Base-by-base conservation (phyloP, 2,888 invertebrate genomes). In the Noctua pronuba region DNA sequence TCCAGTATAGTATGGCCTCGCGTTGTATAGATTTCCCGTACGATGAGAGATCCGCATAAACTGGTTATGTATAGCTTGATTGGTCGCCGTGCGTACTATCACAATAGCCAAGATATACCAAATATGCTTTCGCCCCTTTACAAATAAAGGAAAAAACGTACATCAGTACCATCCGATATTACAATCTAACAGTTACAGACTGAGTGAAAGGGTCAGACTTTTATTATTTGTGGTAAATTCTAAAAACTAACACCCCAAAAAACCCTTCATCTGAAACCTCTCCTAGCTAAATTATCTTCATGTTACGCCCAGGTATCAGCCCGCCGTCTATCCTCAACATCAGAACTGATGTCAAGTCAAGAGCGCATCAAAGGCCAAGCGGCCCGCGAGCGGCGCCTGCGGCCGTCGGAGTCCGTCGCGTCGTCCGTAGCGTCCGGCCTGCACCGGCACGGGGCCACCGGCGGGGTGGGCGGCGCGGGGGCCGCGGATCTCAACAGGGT, bases 401-500 rank as follows among this genome's bases (percentile, higher is more conserved):
- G 98, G 78, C 95, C 98, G 16, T 99, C 99, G 13, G 99, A 99
- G 90, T 99, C 99, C 0, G 98, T 99, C 18, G 99, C 99, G 0
- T 99, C 99, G 91, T 99, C 99, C 5, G 98, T 99, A 79, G 99
- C 99, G 41, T 99, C 99, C 49, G 98, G 99, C 92, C 96, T 99
- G 81, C 98, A 99, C 94, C 97, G 98, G 5, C 73, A 73, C 82
- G 91, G 98, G 75, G 90, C 97, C 94, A 93, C 92, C 52, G 93
- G 93, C 13, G 93, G 94, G 89, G 88, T 90, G 18, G 82, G 67
- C 0, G 86, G 80, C 4, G 76, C 88, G 2, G 98, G 98, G 8
- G 98, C 98, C 2, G 98, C 98, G 65, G 97, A 95, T 87, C 92
- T 97, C 44, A 96, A 98, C 64, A 98, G 98, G 89, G 99, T 99